Base-by-base conservation (phyloP, 2,113 vertebrate genomes). In the Cygnus buccinator region DNA sequence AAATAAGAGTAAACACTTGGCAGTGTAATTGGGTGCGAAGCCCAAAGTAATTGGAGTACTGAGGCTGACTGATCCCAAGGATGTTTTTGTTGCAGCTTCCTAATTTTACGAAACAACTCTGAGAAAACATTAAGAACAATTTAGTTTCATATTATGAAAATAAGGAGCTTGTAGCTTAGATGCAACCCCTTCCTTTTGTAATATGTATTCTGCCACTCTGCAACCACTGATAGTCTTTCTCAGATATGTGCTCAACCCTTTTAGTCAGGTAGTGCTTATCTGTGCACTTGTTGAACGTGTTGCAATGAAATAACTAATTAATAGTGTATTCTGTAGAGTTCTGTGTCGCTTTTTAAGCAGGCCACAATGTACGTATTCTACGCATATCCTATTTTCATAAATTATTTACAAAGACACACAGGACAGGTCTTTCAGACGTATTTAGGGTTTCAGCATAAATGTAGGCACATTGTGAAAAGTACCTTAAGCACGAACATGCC, bases 241-340 rank as follows among this genome's bases (percentile, higher is more conserved):
- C 17, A 23, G 86, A 74, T 91, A 57, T 15, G 17, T 11, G 37
- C 54, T 13, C 74, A 62, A 75, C 54, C 77, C 37, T 33, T 76
- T 93, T 90, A 79, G 83, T 39, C 39, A 21, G 54, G 25, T 44
- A 39, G 35, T 73, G 54, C 61, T 91, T 95, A 84, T 93, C 89
- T 84, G n/a, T 70, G 62, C 84, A 59, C 80, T 84, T 92, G 62
- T 89, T 95, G 94, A 84, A 50, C 31, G 9, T 37, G 54, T 62
- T 84, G 46, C 66, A 66, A 21, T 96, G 93, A 93, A 93, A 90
- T 79, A 92, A 79, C 96, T 96, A 94, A 96, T 97, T 96, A 96
- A 13, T 57, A 48, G 18, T 43, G 12, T 92, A 90, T 92, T 95
- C 94, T 58, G 16, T 62, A 37, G 96, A 96, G 72, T 95, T 90